phyloP scores from a whole-genome alignment of 2,113 vertebrate species.

The Tetraodon nigroviridis region DNA sequence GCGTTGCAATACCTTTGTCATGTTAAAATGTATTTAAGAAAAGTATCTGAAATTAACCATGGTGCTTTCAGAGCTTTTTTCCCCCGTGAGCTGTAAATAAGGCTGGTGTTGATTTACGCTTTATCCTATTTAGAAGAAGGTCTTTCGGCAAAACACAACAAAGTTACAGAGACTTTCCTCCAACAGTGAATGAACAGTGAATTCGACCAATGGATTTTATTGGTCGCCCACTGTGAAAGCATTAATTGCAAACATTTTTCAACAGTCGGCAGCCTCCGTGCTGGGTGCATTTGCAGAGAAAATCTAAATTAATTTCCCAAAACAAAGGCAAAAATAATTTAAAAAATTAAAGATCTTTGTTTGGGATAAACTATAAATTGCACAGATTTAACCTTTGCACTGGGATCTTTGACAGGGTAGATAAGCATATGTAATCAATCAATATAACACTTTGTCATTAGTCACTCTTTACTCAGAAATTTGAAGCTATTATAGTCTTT shows the following conservation, averaged over 20 bases:
- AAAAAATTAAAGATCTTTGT: conserved; percentile 28
- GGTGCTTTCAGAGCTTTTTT: conserved; percentile 7
- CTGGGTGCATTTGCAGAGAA: conserved; percentile 27
- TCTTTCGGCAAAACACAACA: conserved; percentile 6
- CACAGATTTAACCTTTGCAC: conserved; percentile 29
- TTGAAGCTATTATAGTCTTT: conserved; percentile 2
- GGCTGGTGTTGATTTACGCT: conserved; percentile 1
- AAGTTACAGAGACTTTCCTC: conserved; percentile 11
- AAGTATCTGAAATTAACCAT: conserved; percentile 6
- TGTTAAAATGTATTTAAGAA: background rate
- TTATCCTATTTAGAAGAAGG: conserved; percentile 7
- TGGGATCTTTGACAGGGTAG: conserved; percentile 23
- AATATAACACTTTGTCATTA: conserved; percentile 5
- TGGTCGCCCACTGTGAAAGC: conserved; percentile 28
- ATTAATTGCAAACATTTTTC: conserved; percentile 39
- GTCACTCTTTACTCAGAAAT: conserved; percentile 11
- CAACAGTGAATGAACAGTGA: conserved; percentile 28
- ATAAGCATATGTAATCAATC: conserved; percentile 34
- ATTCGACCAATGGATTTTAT: conserved; percentile 24
- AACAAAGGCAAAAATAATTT: conserved; percentile 1
- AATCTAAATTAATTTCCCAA: conserved; percentile 39
- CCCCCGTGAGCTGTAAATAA: background rate
- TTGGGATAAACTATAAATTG: conserved; percentile 42
- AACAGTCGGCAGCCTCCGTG: conserved; percentile 20
- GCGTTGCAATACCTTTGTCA: too few relatives aligned